Percentiles rank a stretch among this genome's conserved stretches.
These are phyloP conservation scores for Poecilia velifera DNA, from an alignment of 2,797 vertebrate genomes.

Conservation along the genomic window DNA sequence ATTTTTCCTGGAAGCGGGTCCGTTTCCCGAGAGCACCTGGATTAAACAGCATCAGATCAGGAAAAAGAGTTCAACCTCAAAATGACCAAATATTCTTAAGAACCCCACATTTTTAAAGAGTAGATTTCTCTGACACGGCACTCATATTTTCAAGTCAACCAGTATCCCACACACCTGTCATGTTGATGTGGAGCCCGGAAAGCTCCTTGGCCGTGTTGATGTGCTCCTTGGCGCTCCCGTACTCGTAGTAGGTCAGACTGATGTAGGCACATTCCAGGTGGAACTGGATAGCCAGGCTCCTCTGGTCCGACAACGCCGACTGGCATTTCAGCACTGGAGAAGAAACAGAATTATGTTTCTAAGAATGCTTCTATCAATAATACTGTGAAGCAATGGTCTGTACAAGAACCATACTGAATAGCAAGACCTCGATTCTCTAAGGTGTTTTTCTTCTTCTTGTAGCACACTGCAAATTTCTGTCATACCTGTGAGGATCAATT, in stretches of 20 bases:
- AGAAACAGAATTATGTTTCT: background rate
- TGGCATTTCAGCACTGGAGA: slow-evolving; percentile 77
- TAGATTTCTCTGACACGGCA: background rate
- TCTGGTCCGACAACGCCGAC: slow-evolving; percentile 73
- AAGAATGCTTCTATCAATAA: background rate
- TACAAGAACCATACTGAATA: background rate
- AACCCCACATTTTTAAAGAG: background rate
- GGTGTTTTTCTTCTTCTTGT: background rate
- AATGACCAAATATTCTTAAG: background rate
- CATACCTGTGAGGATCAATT: background rate
- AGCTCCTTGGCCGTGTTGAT: slow-evolving; percentile 84
- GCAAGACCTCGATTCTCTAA: background rate
- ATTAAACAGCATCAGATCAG: slow-evolving; percentile 25
- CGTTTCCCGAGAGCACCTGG: slow-evolving; percentile 94
- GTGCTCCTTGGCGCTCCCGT: slow-evolving; percentile 87
- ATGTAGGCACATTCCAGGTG: slow-evolving; percentile 91
- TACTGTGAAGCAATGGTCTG: background rate
- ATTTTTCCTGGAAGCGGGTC: slow-evolving; percentile 94
- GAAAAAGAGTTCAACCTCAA: slow-evolving; percentile 5
- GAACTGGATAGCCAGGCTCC: slow-evolving; percentile 87
- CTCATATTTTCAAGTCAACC: background rate
- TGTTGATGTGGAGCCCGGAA: slow-evolving; percentile 83
- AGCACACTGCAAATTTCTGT: background rate
- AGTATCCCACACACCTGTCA: slow-evolving; percentile 81
- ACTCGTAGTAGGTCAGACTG: slow-evolving; percentile 90